Conservation (phyloP, 2,888 invertebrate genomes). For the Operophtera brumata region DNA sequence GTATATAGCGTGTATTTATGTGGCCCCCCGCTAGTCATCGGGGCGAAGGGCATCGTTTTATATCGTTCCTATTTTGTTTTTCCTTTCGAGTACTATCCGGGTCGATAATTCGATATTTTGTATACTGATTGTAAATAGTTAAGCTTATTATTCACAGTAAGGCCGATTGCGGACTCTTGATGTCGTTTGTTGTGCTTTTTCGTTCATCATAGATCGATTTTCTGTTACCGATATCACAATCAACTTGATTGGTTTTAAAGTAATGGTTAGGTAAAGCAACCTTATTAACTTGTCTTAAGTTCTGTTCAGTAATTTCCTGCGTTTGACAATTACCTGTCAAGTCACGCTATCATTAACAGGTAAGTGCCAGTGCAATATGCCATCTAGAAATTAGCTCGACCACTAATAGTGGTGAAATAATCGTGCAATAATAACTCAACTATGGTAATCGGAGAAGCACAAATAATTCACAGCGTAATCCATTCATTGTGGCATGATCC, state of each 20-base stretch:
- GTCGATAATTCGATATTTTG: constrained; percentile 73
- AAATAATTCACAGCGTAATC: constrained; percentile 20
- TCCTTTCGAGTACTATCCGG: constrained; percentile 77
- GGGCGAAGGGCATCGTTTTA: constrained; percentile 63
- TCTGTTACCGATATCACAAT: constrained; percentile 7
- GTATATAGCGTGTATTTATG: constrained; percentile 78
- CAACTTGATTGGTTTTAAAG: neutral
- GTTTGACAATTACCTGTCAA: constrained; percentile 20
- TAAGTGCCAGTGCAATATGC: constrained; percentile 18
- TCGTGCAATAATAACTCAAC: constrained; percentile 29
- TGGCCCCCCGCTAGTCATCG: constrained; percentile 46
- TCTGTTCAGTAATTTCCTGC: constrained; percentile 12
- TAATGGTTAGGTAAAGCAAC: neutral
- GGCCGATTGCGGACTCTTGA: constrained; percentile 38
- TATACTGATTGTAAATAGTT: constrained; percentile 77
- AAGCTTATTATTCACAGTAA: constrained; percentile 63
- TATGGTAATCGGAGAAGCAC: constrained; percentile 34
- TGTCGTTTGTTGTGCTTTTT: constrained; percentile 37
- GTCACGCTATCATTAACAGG: constrained; percentile 15
- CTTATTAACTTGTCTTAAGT: constrained; percentile 14
- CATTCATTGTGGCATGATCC: constrained; percentile 26
- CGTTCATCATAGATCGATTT: constrained; percentile 24
- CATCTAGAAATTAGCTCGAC: constrained; percentile 17
- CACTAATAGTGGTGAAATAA: constrained; percentile 16
- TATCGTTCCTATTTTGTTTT: constrained; percentile 80